phyloP scores from a whole-genome alignment of 2,113 vertebrate genomes.

The Poeciliopsis turrubarensis region DNA sequence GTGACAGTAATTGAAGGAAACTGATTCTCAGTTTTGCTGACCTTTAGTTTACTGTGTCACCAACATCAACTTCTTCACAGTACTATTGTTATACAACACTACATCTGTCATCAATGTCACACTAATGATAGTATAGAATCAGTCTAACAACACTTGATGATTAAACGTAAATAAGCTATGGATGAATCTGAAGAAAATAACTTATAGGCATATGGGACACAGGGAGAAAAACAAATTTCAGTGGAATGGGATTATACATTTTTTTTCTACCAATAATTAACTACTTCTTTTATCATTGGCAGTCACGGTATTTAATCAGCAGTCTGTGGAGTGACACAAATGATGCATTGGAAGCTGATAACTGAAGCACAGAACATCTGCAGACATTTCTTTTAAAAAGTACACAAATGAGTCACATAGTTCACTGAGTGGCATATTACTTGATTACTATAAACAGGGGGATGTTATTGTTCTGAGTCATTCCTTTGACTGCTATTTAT shows the following conservation, averaged over 20 bases:
- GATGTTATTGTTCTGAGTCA: conserved; percentile 3
- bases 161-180: too few relatives aligned
- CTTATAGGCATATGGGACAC: too few relatives aligned
- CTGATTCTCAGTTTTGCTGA: too few relatives aligned
- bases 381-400: conserved; percentile 5
- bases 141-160: background rate
- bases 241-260: too few relatives aligned
- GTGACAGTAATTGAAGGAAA: too few relatives aligned
- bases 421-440: background rate
- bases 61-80: too few relatives aligned
- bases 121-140: too few relatives aligned
- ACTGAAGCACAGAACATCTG: background rate
- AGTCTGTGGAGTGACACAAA: background rate
- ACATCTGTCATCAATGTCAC: too few relatives aligned
- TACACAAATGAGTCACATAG: background rate
- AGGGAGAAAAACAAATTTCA: too few relatives aligned
- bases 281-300: background rate
- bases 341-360: background rate
- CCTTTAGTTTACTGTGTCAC: too few relatives aligned
- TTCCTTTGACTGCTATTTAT: conserved; percentile 5
- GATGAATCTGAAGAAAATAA: too few relatives aligned
- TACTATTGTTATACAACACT: too few relatives aligned
- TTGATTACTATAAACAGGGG: background rate
- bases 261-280: background rate
- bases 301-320: background rate